These are phyloP conservation scores for Steinernema feltiae DNA, from an alignment of 1,140 invertebrate genomes.

Conservation along the genomic window DNA sequence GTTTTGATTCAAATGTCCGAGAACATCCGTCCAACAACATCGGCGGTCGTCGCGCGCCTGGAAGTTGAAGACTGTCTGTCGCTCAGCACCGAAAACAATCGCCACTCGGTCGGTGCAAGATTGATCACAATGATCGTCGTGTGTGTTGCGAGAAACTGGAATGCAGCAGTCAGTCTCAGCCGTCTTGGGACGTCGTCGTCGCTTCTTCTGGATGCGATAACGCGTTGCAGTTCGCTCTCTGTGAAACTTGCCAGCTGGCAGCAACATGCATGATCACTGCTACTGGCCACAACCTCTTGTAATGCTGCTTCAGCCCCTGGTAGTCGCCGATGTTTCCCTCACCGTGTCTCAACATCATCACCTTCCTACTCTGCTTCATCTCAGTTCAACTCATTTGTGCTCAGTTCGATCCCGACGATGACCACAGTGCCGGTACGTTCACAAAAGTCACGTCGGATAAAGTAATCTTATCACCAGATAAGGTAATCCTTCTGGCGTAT, in stretches of 20 bases:
- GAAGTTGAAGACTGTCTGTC: neutral
- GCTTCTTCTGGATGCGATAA: conserved; percentile 4
- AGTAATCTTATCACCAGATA: too few species aligned
- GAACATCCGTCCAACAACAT: neutral
- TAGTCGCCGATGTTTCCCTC: neutral
- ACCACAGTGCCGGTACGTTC: too few species aligned
- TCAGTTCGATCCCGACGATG: too few species aligned
- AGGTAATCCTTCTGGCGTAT: too few species aligned
- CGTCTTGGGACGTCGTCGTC: neutral
- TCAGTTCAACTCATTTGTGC: too few species aligned
- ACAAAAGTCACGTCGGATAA: too few species aligned
- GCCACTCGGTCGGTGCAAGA: neutral
- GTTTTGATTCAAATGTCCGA: neutral
- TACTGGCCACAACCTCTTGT: neutral
- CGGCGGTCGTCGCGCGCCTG: neutral
- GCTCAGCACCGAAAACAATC: neutral
- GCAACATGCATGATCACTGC: neutral
- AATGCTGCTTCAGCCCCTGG: neutral
- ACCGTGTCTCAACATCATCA: too few species aligned
- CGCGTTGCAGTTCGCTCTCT: neutral
- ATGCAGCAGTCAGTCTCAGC: too few species aligned
- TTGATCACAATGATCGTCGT: neutral
- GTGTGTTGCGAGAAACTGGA: conserved; percentile 12
- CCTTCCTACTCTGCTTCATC: too few species aligned
- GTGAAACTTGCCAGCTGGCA: conserved; percentile 11